These are phyloP conservation scores for Chloroclysta siterata DNA, from an alignment of 2,888 invertebrate genomes.

Conservation along the genomic window DNA sequence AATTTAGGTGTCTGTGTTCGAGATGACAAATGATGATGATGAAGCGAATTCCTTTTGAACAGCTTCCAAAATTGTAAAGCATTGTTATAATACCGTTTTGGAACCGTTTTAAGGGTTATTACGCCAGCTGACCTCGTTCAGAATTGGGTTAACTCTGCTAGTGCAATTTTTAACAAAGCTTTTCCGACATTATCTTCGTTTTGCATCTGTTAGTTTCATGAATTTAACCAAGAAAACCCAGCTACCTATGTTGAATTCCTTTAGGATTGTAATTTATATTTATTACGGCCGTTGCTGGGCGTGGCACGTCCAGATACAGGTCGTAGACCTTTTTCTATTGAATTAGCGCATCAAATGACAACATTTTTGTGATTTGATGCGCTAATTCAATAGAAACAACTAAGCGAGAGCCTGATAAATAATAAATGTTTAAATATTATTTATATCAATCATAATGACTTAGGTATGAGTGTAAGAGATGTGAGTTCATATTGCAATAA, in stretches of 20 bases:
- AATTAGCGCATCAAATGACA: not conserved
- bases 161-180: slow-evolving; percentile 37
- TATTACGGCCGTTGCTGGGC: not conserved
- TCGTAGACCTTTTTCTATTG: not conserved
- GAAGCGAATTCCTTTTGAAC: slow-evolving; percentile 30
- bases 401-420: not conserved
- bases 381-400: too few species aligned
- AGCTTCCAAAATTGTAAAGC: slow-evolving; percentile 19
- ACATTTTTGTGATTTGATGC: not conserved
- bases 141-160: slow-evolving; percentile 39
- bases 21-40: slow-evolving; percentile 28
- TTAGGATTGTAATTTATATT: slow-evolving; percentile 1
- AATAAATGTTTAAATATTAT: not conserved
- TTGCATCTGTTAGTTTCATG: slow-evolving; percentile 30
- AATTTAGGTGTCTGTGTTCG: slow-evolving; percentile 1
- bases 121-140: slow-evolving; percentile 37
- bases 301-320: too few species aligned
- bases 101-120: slow-evolving; percentile 29
- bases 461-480: not conserved
- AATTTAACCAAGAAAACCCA: slow-evolving; percentile 15
- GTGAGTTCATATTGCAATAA: not conserved
- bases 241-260: slow-evolving; percentile 7
- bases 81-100: slow-evolving; percentile 13
- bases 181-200: slow-evolving; percentile 33
- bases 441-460: not conserved